phyloP scores from a whole-genome alignment of 2,888 invertebrate genomes.

The Ephialtes manifestator region DNA sequence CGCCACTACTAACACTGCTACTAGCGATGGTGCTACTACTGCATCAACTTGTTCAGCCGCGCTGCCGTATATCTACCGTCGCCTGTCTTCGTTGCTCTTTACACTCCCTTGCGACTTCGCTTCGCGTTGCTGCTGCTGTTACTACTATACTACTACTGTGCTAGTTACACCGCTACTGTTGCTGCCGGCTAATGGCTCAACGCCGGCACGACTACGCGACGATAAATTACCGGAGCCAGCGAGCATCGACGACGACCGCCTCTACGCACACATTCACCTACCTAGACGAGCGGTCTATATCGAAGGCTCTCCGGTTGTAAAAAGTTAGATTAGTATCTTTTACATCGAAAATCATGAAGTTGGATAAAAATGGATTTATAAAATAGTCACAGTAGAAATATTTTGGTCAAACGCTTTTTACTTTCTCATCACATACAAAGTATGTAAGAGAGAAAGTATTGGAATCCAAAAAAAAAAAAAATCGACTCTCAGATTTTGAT shows the following conservation, averaged over 20 bases:
- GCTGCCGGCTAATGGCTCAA: slow-evolving; percentile 27
- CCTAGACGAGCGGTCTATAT: background rate
- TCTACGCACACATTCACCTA: background rate
- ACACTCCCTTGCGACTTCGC: slow-evolving; percentile 32
- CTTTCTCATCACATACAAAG: too few species aligned
- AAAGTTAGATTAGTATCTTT: too few species aligned
- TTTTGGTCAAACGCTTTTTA: too few species aligned
- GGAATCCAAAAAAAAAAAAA: too few species aligned
- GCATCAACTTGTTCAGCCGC: slow-evolving; percentile 60
- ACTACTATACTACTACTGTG: background rate
- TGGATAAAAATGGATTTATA: too few species aligned
- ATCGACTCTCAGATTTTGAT: too few species aligned
- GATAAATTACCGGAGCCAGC: slow-evolving; percentile 39
- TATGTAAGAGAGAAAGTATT: too few species aligned
- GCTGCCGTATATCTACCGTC: slow-evolving; percentile 60
- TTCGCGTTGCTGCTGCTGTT: background rate
- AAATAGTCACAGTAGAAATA: too few species aligned
- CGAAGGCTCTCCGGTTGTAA: too few species aligned
- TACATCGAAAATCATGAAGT: too few species aligned
- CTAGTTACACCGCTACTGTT: background rate
- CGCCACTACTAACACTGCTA: slow-evolving; percentile 29
- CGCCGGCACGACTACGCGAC: slow-evolving; percentile 38
- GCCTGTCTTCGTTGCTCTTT: slow-evolving; percentile 36
- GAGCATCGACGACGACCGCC: slow-evolving; percentile 18
- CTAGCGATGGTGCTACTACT: background rate